Base-by-base conservation (phyloP, 2,797 vertebrate genomes). In the Podarcis siculus region DNA sequence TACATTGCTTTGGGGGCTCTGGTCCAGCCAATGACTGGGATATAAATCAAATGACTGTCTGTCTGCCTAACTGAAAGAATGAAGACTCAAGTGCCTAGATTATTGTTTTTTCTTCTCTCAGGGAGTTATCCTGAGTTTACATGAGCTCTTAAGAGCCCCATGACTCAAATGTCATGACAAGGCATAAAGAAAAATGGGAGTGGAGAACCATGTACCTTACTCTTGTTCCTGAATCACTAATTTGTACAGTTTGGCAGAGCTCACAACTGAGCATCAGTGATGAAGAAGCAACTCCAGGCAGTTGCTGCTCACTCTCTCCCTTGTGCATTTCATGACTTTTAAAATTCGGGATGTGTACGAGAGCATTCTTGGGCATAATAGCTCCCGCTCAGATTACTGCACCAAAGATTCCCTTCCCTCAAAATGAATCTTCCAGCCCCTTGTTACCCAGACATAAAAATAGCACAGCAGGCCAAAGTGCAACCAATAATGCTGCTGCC, bases 361-460 rank as follows among this genome's bases (percentile, higher is more conserved):
- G 75, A 79, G 30, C 23, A 1, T 79, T 37, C 66, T 69, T 82
- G 87, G 91, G 86, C 35, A 37, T 72, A 92, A 58, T 69, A 55
- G 55, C 83, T 93, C 85, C 81, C 71, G 23, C 10, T 76, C 83
- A 76, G 69, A 89, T 87, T 73, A 17, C 55, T 82, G 2, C 82
- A 75, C 83, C 90, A 81, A 88, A 86, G 55, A 64, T 80, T 87
- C 67, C 10, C 32, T 72, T 37, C 75, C 86, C 79, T 19, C 49
- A 76, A 92, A 86, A 87, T 45, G 67, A 82, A 55, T 86, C 64
- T 85, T 61, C 71, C 4, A 42, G 35, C n/a, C 27, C 71, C 45
- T 8, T 86, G 49, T 79, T 90, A 35, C 66, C 86, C 15, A 85
- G 35, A 75, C 49, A 27, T 90, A 80, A 93, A 92, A 91, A 37